Conservation (phyloP, 2,888 invertebrate species). For the Rhimphoctona megacephalus region DNA sequence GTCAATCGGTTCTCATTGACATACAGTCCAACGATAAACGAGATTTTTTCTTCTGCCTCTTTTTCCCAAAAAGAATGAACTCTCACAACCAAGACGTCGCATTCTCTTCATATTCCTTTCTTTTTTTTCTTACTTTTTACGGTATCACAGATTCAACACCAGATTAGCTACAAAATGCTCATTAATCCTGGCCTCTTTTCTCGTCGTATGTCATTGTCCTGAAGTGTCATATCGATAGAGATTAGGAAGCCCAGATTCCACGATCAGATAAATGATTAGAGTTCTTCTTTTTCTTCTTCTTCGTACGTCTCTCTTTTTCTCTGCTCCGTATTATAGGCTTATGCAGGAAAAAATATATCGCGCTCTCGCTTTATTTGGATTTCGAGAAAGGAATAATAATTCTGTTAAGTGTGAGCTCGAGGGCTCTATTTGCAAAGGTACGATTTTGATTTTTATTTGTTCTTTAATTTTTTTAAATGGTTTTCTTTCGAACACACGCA, state of each 20-base stretch:
- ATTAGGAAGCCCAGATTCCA: slow-evolving; percentile 37
- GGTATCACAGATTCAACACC: slow-evolving; percentile 3
- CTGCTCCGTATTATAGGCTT: background rate
- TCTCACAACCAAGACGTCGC: background rate
- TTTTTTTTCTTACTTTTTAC: background rate
- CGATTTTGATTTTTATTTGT: background rate
- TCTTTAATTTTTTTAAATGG: background rate
- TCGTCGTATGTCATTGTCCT: background rate
- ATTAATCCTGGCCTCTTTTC: background rate
- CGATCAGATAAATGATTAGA: slow-evolving; percentile 38
- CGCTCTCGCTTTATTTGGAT: background rate
- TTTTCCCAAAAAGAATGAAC: background rate
- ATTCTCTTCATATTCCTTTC: background rate
- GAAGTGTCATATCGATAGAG: slow-evolving; percentile 17
- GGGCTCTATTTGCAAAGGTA: too few species aligned
- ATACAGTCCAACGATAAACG: slow-evolving; percentile 45
- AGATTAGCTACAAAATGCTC: slow-evolving; percentile 3
- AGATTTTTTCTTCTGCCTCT: slow-evolving; percentile 23
- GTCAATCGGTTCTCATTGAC: slow-evolving; percentile 34
- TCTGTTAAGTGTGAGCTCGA: background rate
- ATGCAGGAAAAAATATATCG: too few species aligned
- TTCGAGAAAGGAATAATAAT: background rate
- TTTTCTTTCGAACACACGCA: background rate
- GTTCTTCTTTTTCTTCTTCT: background rate
- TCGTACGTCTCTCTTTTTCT: background rate